A percentile compares a stretch with the other conserved stretches of the same genome.
Evolutionary conservation across 2,797 vertebrate species (phyloP).

Genomic region (Buphagus erythrorhynchus): DNA sequence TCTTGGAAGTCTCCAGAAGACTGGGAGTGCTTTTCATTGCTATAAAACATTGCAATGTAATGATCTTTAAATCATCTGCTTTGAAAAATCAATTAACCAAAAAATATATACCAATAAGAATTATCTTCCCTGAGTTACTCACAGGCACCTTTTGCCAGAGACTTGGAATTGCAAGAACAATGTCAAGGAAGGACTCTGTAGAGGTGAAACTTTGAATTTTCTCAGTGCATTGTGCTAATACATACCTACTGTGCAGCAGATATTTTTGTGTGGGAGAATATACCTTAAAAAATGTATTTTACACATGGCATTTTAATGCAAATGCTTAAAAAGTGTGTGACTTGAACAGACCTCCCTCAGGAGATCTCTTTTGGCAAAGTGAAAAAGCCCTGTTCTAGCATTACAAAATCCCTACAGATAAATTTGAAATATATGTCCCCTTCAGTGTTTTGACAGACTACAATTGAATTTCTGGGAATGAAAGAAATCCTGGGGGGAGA

Average conservation of each 20-base stretch:
- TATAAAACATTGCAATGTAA: background rate
- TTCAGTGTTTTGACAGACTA: slow-evolving; percentile 61
- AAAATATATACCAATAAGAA: background rate
- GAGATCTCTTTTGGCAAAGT: slow-evolving; percentile 22
- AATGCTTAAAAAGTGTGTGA: background rate
- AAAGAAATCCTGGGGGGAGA: background rate
- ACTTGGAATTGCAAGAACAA: background rate
- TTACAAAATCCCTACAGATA: slow-evolving; percentile 59
- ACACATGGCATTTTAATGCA: background rate
- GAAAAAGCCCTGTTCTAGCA: slow-evolving; percentile 20
- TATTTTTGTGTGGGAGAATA: background rate
- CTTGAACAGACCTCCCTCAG: slow-evolving; percentile 19
- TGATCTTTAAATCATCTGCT: background rate
- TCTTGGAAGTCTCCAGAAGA: background rate
- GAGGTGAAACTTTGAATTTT: background rate
- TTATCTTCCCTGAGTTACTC: background rate
- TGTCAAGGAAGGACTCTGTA: background rate
- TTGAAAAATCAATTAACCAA: background rate
- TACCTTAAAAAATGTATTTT: background rate
- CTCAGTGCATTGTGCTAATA: background rate
- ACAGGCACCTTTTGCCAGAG: background rate
- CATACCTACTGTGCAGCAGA: background rate
- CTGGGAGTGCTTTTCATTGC: background rate
- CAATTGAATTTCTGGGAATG: slow-evolving; percentile 51
- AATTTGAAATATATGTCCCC: slow-evolving; percentile 62